Conservation (phyloP, 2,113 vertebrate genomes). For the Deroptyus accipitrinus region DNA sequence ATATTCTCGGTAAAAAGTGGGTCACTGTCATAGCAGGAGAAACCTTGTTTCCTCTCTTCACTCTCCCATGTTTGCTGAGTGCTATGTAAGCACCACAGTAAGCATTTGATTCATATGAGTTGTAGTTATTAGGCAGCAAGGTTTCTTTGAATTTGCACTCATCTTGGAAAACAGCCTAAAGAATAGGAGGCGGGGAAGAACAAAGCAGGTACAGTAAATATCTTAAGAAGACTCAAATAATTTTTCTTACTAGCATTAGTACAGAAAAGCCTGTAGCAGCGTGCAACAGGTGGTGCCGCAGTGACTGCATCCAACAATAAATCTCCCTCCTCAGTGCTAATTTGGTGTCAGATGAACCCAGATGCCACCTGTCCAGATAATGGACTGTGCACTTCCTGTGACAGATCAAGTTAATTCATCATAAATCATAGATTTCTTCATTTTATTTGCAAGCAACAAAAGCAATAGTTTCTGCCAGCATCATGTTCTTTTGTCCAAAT, state of each 20-base stretch:
- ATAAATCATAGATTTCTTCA: background rate
- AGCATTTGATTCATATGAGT: constrained; percentile 88
- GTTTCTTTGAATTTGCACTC: constrained; percentile 96
- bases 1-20: constrained; percentile 94
- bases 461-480: background rate
- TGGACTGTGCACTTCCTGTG: constrained; percentile 38
- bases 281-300: constrained; percentile 3
- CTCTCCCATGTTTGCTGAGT: constrained; percentile 90
- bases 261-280: background rate
- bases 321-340: constrained; percentile 30
- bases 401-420: background rate
- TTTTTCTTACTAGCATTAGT: background rate
- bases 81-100: constrained; percentile 88
- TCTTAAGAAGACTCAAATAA: background rate
- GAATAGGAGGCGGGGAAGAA: background rate
- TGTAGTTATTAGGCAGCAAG: constrained; percentile 94
- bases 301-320: constrained; percentile 20
- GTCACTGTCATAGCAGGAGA: constrained; percentile 93
- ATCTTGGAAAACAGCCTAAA: constrained; percentile 89
- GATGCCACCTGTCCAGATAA: constrained; percentile 61
- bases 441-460: background rate
- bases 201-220: background rate
- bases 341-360: constrained; percentile 43
- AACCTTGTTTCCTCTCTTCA: constrained; percentile 90
- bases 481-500: rapidly evolving